These are phyloP conservation scores for Diplodus sargus DNA, from an alignment of 2,797 vertebrate species.

Conservation along the genomic window DNA sequence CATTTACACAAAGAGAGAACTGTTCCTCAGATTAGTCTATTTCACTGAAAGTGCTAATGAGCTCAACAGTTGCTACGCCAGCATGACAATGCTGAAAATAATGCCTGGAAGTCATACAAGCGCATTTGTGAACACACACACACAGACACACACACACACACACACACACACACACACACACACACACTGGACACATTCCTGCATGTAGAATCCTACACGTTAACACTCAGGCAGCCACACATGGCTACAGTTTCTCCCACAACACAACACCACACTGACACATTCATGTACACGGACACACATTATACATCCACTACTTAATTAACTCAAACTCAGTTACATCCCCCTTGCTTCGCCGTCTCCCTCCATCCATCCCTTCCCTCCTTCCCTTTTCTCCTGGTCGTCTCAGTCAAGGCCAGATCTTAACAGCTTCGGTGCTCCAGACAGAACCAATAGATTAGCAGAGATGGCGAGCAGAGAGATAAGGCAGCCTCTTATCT, in stretches of 20 bases:
- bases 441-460: constrained; percentile 60
- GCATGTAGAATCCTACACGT: neutral
- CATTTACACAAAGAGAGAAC: constrained; percentile 38
- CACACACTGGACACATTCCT: neutral
- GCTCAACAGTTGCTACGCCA: constrained; percentile 35
- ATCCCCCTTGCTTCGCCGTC: neutral
- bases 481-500: constrained; percentile 51
- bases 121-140: constrained; percentile 7
- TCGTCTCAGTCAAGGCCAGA: constrained; percentile 35
- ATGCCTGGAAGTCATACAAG: constrained; percentile 40
- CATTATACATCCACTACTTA: neutral
- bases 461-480: constrained; percentile 37
- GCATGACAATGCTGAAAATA: constrained; percentile 40
- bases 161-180: too few species aligned
- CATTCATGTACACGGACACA: neutral
- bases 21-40: constrained; percentile 45
- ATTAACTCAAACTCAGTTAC: neutral
- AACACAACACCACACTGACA: neutral
- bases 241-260: neutral
- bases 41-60: constrained; percentile 58
- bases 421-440: constrained; percentile 29
- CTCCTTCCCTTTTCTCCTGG: neutral
- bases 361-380: neutral
- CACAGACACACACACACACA: constrained; percentile 5
- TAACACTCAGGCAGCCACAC: neutral